A percentile compares a stretch with the other conserved stretches of the same genome.
Conservation (phyloP, 2,113 vertebrate genomes). For the Zosterops pallidus region DNA sequence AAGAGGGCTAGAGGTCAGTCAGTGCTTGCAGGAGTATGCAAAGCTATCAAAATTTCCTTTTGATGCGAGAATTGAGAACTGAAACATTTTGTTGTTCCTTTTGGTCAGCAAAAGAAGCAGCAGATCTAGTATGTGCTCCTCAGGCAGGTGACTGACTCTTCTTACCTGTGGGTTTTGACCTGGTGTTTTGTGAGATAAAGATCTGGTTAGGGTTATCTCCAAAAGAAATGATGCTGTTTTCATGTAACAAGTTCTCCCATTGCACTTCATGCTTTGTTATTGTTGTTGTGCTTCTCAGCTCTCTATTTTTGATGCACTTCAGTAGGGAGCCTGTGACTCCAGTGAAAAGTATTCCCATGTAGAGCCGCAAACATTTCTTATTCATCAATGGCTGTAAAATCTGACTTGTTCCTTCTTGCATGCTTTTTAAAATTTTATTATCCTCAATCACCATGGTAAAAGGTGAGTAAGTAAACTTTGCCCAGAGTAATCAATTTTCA, state of each 20-base stretch:
- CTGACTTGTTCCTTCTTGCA: slow-evolving; percentile 33
- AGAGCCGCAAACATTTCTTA: background rate
- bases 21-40: background rate
- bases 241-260: background rate
- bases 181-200: background rate
- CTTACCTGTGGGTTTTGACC: background rate
- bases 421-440: slow-evolving; percentile 11
- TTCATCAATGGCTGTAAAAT: slow-evolving; percentile 1
- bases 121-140: background rate
- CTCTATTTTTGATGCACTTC: background rate
- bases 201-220: background rate
- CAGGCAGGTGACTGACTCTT: background rate
- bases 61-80: background rate
- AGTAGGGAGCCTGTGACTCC: background rate
- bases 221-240: background rate
- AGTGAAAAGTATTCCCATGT: background rate
- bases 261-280: background rate
- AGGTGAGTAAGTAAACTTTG: slow-evolving; percentile 32
- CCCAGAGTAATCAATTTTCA: background rate
- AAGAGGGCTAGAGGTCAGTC: background rate
- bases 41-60: background rate
- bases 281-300: background rate
- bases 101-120: background rate
- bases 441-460: slow-evolving; percentile 18
- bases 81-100: background rate